These are phyloP conservation scores for Monopis laevigella DNA, from an alignment of 2,888 invertebrate genomes.

Conservation along the genomic window DNA sequence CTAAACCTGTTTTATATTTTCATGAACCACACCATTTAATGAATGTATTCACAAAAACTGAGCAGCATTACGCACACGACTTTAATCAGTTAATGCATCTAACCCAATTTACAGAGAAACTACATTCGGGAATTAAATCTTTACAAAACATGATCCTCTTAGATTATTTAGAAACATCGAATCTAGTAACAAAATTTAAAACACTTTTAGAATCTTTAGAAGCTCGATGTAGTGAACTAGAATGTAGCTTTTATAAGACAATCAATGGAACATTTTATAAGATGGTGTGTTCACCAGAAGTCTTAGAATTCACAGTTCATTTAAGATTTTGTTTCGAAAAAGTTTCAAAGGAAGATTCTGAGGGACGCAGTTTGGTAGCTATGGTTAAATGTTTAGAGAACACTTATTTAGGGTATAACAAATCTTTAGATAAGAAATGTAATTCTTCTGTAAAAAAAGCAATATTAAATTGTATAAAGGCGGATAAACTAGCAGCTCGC, in stretches of 20 bases:
- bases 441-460: slow-evolving; percentile 58
- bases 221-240: slow-evolving; percentile 53
- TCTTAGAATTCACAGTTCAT: slow-evolving; percentile 65
- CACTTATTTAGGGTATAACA: slow-evolving; percentile 56
- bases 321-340: slow-evolving; percentile 73
- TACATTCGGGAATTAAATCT: slow-evolving; percentile 48
- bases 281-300: slow-evolving; percentile 61
- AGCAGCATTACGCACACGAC: slow-evolving; percentile 71
- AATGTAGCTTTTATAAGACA: slow-evolving; percentile 62
- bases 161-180: slow-evolving; percentile 31
- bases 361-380: slow-evolving; percentile 58
- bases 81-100: slow-evolving; percentile 69
- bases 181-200: slow-evolving; percentile 35
- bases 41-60: slow-evolving; percentile 66
- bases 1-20: slow-evolving; percentile 67
- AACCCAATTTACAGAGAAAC: slow-evolving; percentile 54
- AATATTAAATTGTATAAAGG: slow-evolving; percentile 56
- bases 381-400: slow-evolving; percentile 70
- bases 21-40: slow-evolving; percentile 61
- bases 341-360: slow-evolving; percentile 65
- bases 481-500: slow-evolving; percentile 55
- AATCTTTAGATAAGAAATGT: slow-evolving; percentile 65
- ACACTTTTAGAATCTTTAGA: slow-evolving; percentile 47
- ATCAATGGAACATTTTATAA: slow-evolving; percentile 66
- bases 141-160: slow-evolving; percentile 45